Evolutionary conservation across 2,113 vertebrate species (phyloP), one percentile per base, ranked within the genome.

Genomic region (Oreochromis tanganicae): DNA sequence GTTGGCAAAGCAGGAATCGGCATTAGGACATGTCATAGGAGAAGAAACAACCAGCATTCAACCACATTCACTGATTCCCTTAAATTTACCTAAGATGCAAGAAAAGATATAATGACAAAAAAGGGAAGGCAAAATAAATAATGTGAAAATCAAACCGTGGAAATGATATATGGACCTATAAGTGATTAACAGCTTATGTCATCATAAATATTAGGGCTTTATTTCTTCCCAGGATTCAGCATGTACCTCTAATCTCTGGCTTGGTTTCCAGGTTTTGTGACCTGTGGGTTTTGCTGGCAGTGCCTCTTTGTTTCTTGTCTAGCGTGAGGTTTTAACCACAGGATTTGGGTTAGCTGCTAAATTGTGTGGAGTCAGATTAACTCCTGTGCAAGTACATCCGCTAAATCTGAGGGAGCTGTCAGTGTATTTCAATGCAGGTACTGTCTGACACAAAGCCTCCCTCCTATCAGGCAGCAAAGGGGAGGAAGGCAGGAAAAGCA

Each of bases 371-470:
- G 83, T 48, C 56, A 93, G 81, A 91, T 91, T 85, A 92, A 84
- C 85, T 93, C 80, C 84, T 54, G 55, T 81, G 66, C 61, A 80
- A 71, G 32, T 57, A 82, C 83, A 88, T 95, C 87, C 46, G 80
- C 80, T 93, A 80, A 87, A 85, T 94, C 68, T 66, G 79, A 88
- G 66, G 87, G 83, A 90, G 82, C 75, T 83, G 82, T 89, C 73
- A 59, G 90, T 36, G 68, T 93, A 89, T 93, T 94, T 94, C 89
- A 91, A 50, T 73, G 86, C 9, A 61, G 88, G 90, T 89, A 29
- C 91, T 90, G 87, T 91, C 86, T 92, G 86, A 86, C 86, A 84
- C 87, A 83, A 57, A 59, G 63, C 82, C 84, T 88, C 87, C 90
- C 84, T 91, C 83, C 46, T 88, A 61, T 83, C 41, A 46, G 85